A percentile compares a stretch with the other conserved stretches of the same genome.
Conservation (phyloP, 1,140 invertebrate genomes). For the Ceratoteleas bidentatus region DNA sequence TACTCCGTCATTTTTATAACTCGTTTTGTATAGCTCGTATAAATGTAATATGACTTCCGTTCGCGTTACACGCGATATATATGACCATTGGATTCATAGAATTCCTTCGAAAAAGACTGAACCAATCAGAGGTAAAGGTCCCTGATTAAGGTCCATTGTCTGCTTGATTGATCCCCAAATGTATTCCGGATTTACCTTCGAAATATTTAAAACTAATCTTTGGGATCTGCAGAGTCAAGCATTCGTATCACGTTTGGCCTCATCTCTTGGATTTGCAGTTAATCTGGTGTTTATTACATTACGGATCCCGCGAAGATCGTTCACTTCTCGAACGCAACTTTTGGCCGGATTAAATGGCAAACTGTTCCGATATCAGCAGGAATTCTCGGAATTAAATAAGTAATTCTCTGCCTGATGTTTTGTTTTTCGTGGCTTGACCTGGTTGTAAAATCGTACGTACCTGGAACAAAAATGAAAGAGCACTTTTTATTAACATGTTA, state of each 20-base stretch:
- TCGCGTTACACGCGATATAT: too few relatives aligned
- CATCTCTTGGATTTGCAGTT: conserved; percentile 26
- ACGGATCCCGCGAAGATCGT: conserved; percentile 8
- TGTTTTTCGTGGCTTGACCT: neutral
- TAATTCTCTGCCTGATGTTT: neutral
- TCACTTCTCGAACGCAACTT: conserved; percentile 6
- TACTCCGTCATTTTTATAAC: too few relatives aligned
- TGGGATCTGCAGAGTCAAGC: conserved; percentile 21
- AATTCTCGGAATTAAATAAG: neutral
- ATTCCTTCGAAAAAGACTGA: neutral
- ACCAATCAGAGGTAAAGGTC: conserved; percentile 3
- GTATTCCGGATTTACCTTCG: conserved; percentile 12
- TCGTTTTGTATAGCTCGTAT: too few relatives aligned
- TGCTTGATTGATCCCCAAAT: conserved; percentile 28
- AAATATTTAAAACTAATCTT: conserved; percentile 45
- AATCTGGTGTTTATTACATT: conserved; percentile 47
- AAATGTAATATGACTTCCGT: too few relatives aligned
- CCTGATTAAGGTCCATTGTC: conserved; percentile 33
- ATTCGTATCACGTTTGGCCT: conserved; percentile 39
- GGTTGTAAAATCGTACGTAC: conserved; percentile 18
- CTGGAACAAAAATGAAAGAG: conserved; percentile 35
- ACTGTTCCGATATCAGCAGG: conserved; percentile 2
- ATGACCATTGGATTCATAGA: neutral
- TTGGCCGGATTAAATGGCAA: conserved; percentile 5
- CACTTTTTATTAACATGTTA: neutral